These are phyloP conservation scores for Yponomeuta cagnagella DNA, from an alignment of 2,888 invertebrate genomes.

Conservation along the genomic window DNA sequence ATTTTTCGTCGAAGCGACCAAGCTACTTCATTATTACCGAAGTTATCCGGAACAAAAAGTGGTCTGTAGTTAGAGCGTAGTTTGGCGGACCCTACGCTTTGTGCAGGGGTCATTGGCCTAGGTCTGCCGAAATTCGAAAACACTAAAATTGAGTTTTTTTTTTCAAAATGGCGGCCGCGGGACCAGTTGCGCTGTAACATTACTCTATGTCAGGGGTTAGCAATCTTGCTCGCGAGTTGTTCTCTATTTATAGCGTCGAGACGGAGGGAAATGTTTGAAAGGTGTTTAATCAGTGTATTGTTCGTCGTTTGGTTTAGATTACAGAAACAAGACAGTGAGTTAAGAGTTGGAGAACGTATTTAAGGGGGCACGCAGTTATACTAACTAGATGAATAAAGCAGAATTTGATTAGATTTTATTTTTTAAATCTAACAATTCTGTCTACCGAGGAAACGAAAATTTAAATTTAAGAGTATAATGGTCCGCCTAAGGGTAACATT, in stretches of 20 bases:
- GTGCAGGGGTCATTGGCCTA: slow-evolving; percentile 67
- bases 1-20: not conserved
- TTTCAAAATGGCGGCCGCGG: slow-evolving; percentile 62
- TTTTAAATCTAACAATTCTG: no score
- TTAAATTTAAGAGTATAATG: no score
- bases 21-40: not conserved
- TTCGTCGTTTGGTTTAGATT: not conserved
- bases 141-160: slow-evolving; percentile 56
- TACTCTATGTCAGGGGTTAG: slow-evolving; percentile 67
- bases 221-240: slow-evolving; percentile 32
- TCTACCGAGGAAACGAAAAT: no score
- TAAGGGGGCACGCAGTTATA: no score
- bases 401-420: no score
- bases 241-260: slow-evolving; percentile 22
- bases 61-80: slow-evolving; percentile 6
- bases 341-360: not conserved
- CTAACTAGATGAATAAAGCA: no score
- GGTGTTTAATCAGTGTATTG: not conserved
- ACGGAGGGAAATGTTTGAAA: not conserved
- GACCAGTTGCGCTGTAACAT: slow-evolving; percentile 74
- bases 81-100: slow-evolving; percentile 28
- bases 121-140: slow-evolving; percentile 72
- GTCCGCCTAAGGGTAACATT: no score
- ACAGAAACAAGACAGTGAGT: not conserved
- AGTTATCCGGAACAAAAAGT: not conserved